Percentiles rank a stretch among this genome's conserved stretches.
These are phyloP conservation scores for Myotis brandtii DNA, from an alignment of 2,113 vertebrate species.

Conservation along the genomic window DNA sequence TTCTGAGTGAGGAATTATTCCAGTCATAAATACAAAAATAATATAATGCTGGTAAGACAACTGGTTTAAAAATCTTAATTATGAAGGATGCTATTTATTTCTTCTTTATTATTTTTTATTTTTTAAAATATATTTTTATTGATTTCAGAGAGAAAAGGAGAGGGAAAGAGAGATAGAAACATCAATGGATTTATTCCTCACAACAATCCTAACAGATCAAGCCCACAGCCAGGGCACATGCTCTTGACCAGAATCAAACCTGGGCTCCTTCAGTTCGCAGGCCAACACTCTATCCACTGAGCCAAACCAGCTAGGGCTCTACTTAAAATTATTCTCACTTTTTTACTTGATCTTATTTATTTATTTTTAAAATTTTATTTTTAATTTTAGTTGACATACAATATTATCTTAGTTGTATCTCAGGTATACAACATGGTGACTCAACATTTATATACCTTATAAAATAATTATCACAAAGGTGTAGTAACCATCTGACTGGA, in stretches of 20 bases:
- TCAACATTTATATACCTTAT: background rate
- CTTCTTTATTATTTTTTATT: background rate
- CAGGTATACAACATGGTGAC: background rate
- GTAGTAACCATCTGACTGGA: background rate
- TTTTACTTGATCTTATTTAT: background rate
- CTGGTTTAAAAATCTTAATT: background rate
- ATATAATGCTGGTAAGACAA: background rate
- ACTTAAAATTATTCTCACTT: background rate
- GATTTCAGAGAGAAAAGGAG: no score
- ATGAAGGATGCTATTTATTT: slow-evolving; percentile 3
- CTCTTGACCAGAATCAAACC: no score
- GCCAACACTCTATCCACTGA: no score
- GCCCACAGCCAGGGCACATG: no score
- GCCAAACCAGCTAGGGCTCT: background rate
- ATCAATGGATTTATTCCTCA: no score
- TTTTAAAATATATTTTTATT: background rate
- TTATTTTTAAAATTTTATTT: background rate
- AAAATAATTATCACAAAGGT: background rate
- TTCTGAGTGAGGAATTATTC: background rate
- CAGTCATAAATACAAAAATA: background rate
- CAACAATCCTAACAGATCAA: no score
- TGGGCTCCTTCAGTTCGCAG: no score
- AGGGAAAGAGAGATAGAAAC: no score
- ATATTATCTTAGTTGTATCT: background rate
- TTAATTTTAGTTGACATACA: background rate